These are phyloP conservation scores for Diarsia rubi DNA, from an alignment of 2,888 invertebrate genomes.

Conservation along the genomic window DNA sequence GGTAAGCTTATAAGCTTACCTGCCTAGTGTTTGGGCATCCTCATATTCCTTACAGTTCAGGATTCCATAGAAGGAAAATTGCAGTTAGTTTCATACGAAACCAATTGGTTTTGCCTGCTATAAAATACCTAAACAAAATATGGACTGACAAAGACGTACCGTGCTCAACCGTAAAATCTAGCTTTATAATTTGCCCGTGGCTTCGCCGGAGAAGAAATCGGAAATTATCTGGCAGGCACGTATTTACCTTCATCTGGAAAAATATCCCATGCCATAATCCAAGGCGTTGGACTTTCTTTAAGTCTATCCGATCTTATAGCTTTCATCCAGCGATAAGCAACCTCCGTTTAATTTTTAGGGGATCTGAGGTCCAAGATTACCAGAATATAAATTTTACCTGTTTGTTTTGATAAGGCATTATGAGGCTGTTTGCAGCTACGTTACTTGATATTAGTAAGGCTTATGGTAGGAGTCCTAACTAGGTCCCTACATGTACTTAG, in stretches of 20 bases:
- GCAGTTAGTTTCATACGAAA: slow-evolving; percentile 31
- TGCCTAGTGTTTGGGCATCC: slow-evolving; percentile 7
- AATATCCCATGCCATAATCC: neutral
- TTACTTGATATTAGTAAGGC: neutral
- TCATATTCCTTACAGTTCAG: slow-evolving; percentile 38
- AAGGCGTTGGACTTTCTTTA: neutral
- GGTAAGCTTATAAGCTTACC: slow-evolving; percentile 9
- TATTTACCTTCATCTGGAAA: neutral
- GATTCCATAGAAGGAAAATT: slow-evolving; percentile 54
- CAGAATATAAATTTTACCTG: neutral
- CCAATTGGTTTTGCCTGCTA: neutral
- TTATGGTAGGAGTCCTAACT: neutral
- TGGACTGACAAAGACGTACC: neutral
- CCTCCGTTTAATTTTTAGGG: no score
- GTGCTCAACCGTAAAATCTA: neutral
- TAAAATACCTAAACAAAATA: neutral
- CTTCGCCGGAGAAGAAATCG: neutral
- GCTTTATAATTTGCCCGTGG: neutral
- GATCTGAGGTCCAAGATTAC: neutral
- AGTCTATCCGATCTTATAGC: neutral
- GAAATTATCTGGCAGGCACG: neutral
- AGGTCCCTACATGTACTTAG: neutral
- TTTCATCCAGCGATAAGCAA: neutral
- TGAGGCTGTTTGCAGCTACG: neutral
- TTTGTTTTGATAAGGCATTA: neutral